Evolutionary conservation across 2,888 invertebrate genomes (phyloP).

Genomic region (Drosophila leonis): DNA sequence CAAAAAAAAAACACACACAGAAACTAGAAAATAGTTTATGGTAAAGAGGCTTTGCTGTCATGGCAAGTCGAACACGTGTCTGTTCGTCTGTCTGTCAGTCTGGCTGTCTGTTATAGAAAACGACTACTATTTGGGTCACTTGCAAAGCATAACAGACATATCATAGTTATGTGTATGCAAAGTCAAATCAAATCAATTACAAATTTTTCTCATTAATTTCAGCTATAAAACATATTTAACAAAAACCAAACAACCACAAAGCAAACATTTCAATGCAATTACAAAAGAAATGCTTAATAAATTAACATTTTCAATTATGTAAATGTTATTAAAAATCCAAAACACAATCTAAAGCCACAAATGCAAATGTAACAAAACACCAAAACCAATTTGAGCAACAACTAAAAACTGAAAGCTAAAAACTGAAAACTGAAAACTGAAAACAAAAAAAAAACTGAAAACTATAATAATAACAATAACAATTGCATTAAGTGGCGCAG

Average conservation of each 20-base stretch:
- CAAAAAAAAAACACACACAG: not conserved
- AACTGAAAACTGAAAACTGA: not conserved
- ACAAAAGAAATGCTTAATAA: slow-evolving; percentile 13
- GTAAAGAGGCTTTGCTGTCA: slow-evolving; percentile 46
- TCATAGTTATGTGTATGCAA: not conserved
- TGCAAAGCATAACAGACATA: not conserved
- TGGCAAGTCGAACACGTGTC: slow-evolving; percentile 36
- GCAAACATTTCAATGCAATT: slow-evolving; percentile 3
- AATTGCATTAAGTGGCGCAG: slow-evolving; percentile 19
- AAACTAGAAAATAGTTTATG: slow-evolving; percentile 41
- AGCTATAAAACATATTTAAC: slow-evolving; percentile 10
- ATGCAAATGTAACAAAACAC: slow-evolving; percentile 8
- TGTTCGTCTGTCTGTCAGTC: slow-evolving; percentile 6
- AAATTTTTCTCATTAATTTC: not conserved
- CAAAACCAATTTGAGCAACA: slow-evolving; percentile 11
- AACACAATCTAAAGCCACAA: slow-evolving; percentile 4
- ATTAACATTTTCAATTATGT: slow-evolving; percentile 29
- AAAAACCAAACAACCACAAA: slow-evolving; percentile 7
- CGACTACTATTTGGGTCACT: slow-evolving; percentile 41
- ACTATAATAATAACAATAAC: slow-evolving; percentile 18
- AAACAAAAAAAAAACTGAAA: not conserved
- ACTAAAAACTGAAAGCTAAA: not conserved
- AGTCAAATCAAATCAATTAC: slow-evolving; percentile 3
- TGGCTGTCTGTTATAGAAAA: slow-evolving; percentile 1
- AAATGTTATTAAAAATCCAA: slow-evolving; percentile 11